Base-by-base conservation (phyloP, 2,888 invertebrate genomes). In the Drosophila hamatofila region DNA sequence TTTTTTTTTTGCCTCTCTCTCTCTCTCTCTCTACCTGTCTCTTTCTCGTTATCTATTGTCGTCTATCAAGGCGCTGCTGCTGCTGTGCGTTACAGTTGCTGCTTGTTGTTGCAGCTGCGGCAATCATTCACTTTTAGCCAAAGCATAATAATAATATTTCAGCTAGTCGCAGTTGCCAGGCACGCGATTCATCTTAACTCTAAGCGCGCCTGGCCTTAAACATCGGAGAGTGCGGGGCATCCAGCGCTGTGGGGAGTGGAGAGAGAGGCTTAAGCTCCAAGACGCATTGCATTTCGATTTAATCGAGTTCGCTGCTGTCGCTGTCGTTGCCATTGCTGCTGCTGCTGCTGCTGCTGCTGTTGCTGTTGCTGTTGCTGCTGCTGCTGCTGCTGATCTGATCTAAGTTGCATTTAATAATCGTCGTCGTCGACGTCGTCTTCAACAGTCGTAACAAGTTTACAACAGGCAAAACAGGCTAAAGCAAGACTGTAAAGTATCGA, bases 91-190 rank as follows among this genome's bases (percentile, higher is more conserved):
- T 61, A 46, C 58, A 61, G 78, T 33, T 66, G 63, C 25, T 58
- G 73, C 42, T 71, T 64, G 72, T 14, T 67, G 74, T 42, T 62
- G 77, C 83, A 74, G 80, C 83, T 80, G 80, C 71, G 42, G 86
- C 88, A 81, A 85, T 85, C 84, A 88, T 85, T 85, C 84, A 85
- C 89, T 85, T 88, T 88, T 88, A 83, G 83, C 83, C 83, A 82
- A 79, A 84, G 83, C 82, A 84, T 86, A 86, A 86, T 83, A 89
- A 85, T 83, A 89, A 89, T 89, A 87, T 87, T 89, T 88, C 80
- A 89, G 79, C 87, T 83, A 80, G 88, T 85, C 81, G 83, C 83
- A 85, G 83, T 83, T 80, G 83, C 88, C 78, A 78, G 89, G 89
- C 87, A 87, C 89, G 89, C 87, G 87, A 87, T 89, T 85, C 83